Evolutionary conservation across 2,888 invertebrate genomes (phyloP), one percentile per base, ranked within the genome.

Genomic region (Stratiomys singularior): DNA sequence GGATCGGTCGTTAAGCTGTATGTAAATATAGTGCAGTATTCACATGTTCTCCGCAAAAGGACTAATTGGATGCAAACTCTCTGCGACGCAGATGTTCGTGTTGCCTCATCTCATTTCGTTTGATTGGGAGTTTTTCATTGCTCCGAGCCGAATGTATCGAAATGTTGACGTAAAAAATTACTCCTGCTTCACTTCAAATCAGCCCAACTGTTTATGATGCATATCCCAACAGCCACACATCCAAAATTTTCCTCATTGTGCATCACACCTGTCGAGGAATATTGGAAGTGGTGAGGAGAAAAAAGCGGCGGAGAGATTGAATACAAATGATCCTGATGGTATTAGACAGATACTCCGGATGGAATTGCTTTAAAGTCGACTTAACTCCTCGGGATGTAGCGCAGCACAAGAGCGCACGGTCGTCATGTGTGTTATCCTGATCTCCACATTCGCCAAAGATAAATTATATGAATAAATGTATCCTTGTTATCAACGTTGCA

Each of bases 91-190:
- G 74, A 74, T 74, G 74, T 74, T 74, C 46, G 30, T 72, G 18
- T 27, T 58, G 58, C 58, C 74, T 74, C 74, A 37, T 58, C 74
- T 74, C 74, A 74, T 74, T 74, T 60, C 74, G 1, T 74, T 60
- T 74, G 74, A 74, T 58, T 74, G 21, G 60, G 23, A 21, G 15
- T 74, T 74, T 58, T 58, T 74, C 37, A 15, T 58, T 1, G 60
- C 72, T 56, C 30, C 56, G 27, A 47, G 11, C 15, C 69, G 47
- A 69, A 69, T 47, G 69, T 21, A 69, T 69, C 69, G 47, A 69
- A 74, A 74, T 58, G 60, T 74, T 74, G 74, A 74, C 60, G 74
- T 44, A 74, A 74, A 74, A 74, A 74, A 74, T 74, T 58, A 74
- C 74, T 58, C 44, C 21, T 72, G 72, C 56, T 74, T 74, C 58